These are phyloP conservation scores for Hydropsyche tenuis DNA, from an alignment of 1,140 invertebrate genomes.

Conservation along the genomic window DNA sequence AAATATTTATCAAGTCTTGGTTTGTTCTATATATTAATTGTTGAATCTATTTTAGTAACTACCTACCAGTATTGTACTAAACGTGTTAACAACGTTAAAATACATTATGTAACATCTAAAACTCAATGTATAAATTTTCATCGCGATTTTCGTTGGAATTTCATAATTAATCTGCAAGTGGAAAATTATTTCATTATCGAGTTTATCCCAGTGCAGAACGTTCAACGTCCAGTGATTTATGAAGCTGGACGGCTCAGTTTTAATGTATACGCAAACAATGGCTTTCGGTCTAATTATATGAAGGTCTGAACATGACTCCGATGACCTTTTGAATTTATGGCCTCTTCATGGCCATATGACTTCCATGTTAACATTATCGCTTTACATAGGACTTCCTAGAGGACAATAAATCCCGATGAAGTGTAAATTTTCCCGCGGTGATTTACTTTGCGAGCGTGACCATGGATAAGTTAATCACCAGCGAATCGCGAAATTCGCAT, in stretches of 20 bases:
- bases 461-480: slow-evolving; percentile 7
- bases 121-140: no score
- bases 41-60: neutral
- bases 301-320: slow-evolving; percentile 41
- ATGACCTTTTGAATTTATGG: slow-evolving; percentile 44
- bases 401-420: slow-evolving; percentile 37
- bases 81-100: neutral
- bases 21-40: neutral
- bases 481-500: neutral
- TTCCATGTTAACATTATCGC: slow-evolving; percentile 44
- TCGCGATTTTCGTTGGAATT: no score
- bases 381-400: slow-evolving; percentile 22
- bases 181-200: no score
- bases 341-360: slow-evolving; percentile 35
- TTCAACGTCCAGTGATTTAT: slow-evolving; percentile 30
- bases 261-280: slow-evolving; percentile 40
- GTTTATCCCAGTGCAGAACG: neutral
- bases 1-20: slow-evolving; percentile 23
- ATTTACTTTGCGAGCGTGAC: slow-evolving; percentile 27
- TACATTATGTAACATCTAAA: no score
- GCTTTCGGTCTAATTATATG: slow-evolving; percentile 40
- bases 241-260: slow-evolving; percentile 32
- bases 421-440: slow-evolving; percentile 31
- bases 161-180: no score
- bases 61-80: neutral